These are phyloP conservation scores for Takifugu flavidus DNA, from an alignment of 2,113 vertebrate genomes.

Conservation along the genomic window DNA sequence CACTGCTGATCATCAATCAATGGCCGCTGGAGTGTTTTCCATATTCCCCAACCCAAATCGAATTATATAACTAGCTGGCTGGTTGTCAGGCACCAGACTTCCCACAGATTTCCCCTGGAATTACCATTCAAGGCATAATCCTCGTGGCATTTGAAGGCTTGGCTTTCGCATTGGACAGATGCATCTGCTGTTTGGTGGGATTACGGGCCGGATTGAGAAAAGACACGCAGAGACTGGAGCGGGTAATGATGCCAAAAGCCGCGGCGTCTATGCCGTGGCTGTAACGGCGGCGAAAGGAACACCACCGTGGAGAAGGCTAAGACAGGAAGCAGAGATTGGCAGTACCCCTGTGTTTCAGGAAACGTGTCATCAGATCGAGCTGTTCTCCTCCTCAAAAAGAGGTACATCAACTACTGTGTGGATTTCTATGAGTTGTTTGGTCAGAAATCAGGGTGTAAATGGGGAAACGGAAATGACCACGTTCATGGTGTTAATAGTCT, in stretches of 20 bases:
- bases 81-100: constrained; percentile 52
- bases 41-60: constrained; percentile 49
- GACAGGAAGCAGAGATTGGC: constrained; percentile 5
- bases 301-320: constrained; percentile 4
- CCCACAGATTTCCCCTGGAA: constrained; percentile 44
- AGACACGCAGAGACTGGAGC: constrained; percentile 43
- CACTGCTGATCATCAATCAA: background rate
- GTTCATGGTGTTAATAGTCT: constrained; percentile 16
- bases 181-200: constrained; percentile 59
- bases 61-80: constrained; percentile 59
- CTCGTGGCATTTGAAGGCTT: constrained; percentile 59
- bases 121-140: constrained; percentile 64
- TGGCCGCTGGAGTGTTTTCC: constrained; percentile 20
- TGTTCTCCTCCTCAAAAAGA: background rate
- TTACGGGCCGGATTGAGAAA: constrained; percentile 63
- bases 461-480: background rate
- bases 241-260: constrained; percentile 29
- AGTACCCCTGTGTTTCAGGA: constrained; percentile 1
- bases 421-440: too few relatives aligned
- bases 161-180: constrained; percentile 59
- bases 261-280: constrained; percentile 3
- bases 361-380: background rate
- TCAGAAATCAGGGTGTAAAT: background rate
- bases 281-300: constrained; percentile 22
- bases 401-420: background rate